Base-by-base conservation (phyloP, 1,140 invertebrate genomes). In the Drosophila pruinosa region DNA sequence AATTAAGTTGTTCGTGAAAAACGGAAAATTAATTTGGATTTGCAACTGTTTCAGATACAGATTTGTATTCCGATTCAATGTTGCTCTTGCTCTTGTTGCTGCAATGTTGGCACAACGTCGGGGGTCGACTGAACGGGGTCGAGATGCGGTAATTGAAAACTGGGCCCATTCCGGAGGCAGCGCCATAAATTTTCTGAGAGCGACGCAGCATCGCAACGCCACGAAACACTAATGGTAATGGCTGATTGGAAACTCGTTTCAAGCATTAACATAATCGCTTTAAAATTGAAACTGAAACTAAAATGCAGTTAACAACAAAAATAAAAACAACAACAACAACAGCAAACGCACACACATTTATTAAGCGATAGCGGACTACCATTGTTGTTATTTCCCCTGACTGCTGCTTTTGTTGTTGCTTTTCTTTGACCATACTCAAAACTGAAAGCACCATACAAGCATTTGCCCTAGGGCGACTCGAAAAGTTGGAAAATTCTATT, bases 1-100 rank as follows among this genome's bases (percentile, higher is more conserved):
- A 85, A 88, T 85, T 85, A 85, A 59, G 65, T 73, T 74, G 56
- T 21, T 48, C 39, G 70, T 69, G 77, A 62, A 81, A 81, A 88
- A 77, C 82, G 81, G 81, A 85, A 85, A 85, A 85, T 85, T 85
- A 85, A 85, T 85, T 85, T 86, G 65, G 68, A 86, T 74, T 81
- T 73, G 59, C 48, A 48, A 48, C 50, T 48, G 48, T 54, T 70
- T 70, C 50, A 41, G 58, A 61, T 47, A 34, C 58, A 28, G 28
- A 63, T 70, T 63, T 50, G 17, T 14, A 54, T 54, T 59, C 54
- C 14, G 26, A 34, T 61, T 56, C 62, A 56, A 19, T 65, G 62
- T 38, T 39, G 41, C 12, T 47, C 34, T 19, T 39, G 31, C 4
- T 41, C 7, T 0, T 45, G 53, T 15, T 17, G 31, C n/a, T 21